Evolutionary conservation across 2,888 invertebrate species (phyloP).

Genomic region (Andrena marginata): DNA sequence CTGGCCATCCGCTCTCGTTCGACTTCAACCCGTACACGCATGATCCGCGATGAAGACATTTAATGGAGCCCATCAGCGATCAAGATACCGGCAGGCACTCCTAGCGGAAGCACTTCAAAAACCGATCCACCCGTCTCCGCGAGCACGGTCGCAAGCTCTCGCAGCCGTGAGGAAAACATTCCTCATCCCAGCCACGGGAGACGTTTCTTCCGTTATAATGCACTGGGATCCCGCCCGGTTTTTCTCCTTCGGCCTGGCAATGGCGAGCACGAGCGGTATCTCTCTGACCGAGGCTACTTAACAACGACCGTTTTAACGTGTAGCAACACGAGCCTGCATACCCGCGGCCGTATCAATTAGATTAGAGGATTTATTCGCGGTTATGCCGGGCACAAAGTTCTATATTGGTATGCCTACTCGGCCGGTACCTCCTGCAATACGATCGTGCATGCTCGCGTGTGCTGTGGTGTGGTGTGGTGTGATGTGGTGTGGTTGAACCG

Average conservation of each 20-base stretch:
- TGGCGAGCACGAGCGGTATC: slow-evolving; percentile 25
- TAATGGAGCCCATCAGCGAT: slow-evolving; percentile 44
- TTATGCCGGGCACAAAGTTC: slow-evolving; percentile 75
- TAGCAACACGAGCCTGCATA: slow-evolving; percentile 58
- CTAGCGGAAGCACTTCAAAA: slow-evolving; percentile 65
- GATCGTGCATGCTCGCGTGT: slow-evolving; percentile 47
- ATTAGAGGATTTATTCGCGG: slow-evolving; percentile 80
- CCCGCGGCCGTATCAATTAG: slow-evolving; percentile 76
- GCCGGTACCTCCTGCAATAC: slow-evolving; percentile 45
- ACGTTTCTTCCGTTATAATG: slow-evolving; percentile 54
- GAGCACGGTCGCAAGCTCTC: not conserved
- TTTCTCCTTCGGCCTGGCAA: slow-evolving; percentile 31
- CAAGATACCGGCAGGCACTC: slow-evolving; percentile 57
- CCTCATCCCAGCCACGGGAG: slow-evolving; percentile 42
- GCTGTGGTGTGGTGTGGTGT: too few relatives aligned
- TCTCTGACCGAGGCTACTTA: slow-evolving; percentile 51
- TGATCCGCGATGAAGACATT: slow-evolving; percentile 57
- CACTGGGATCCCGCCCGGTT: slow-evolving; percentile 45
- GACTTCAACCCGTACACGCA: not conserved
- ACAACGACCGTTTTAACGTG: slow-evolving; percentile 63
- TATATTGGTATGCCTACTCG: slow-evolving; percentile 70
- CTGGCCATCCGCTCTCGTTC: slow-evolving; percentile 12
- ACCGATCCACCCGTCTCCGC: slow-evolving; percentile 45
- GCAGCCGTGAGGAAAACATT: slow-evolving; percentile 53
- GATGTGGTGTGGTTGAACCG: slow-evolving; percentile 36